These are phyloP conservation scores for Terebella lapidaria DNA, from an alignment of 2,888 invertebrate species.

Conservation along the genomic window DNA sequence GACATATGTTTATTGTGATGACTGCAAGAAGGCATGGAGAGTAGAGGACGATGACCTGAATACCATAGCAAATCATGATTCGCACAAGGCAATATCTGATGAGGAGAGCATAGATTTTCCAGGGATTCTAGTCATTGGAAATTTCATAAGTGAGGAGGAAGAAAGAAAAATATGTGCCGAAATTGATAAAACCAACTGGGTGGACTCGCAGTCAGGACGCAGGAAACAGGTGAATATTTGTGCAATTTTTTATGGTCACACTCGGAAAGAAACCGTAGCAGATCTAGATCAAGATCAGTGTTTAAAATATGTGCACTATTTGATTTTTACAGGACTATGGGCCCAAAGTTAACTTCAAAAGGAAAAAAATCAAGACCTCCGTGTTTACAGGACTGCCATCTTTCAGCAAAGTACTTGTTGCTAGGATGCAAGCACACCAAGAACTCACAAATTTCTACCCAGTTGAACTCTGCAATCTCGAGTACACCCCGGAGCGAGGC, in stretches of 20 bases:
- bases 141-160: constrained; percentile 66
- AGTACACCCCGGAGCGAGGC: constrained; percentile 76
- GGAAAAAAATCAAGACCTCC: constrained; percentile 71
- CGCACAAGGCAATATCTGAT: constrained; percentile 13
- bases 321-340: constrained; percentile 76
- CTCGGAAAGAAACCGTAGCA: no score
- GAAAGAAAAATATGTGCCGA: constrained; percentile 63
- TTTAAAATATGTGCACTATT: no score
- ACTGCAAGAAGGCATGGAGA: background rate
- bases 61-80: background rate
- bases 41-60: no score
- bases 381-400: constrained; percentile 82
- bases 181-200: constrained; percentile 81
- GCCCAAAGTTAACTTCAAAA: constrained; percentile 97
- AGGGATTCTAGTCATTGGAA: constrained; percentile 49
- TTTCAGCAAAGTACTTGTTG: constrained; percentile 73
- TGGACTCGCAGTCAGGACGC: constrained; percentile 88
- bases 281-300: no score
- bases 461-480: constrained; percentile 92
- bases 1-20: background rate
- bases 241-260: no score
- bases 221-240: constrained; percentile 68
- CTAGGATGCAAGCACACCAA: constrained; percentile 63
- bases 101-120: constrained; percentile 32
- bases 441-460: constrained; percentile 70